phyloP scores from a whole-genome alignment of 1,140 invertebrate genomes.

The Ladona fulva region DNA sequence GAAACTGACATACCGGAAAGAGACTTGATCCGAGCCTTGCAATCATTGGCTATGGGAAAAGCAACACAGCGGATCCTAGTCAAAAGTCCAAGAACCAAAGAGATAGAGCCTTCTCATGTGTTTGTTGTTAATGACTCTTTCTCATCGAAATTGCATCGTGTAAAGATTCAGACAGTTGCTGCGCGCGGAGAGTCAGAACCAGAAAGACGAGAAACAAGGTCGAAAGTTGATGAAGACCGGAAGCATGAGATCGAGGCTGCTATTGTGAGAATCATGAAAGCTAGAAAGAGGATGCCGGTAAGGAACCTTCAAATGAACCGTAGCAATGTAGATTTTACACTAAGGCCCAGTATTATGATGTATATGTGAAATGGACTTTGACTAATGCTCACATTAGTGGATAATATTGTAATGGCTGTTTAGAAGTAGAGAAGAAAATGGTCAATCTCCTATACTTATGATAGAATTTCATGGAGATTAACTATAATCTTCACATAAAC shows the following conservation, averaged over 20 bases:
- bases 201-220: conserved; percentile 93
- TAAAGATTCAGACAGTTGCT: conserved; percentile 89
- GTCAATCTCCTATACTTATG: no score
- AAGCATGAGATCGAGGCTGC: conserved; percentile 99
- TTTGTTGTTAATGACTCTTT: conserved; percentile 98
- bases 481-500: no score
- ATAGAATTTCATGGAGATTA: no score
- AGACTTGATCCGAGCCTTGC: conserved; percentile 88
- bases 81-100: conserved; percentile 91
- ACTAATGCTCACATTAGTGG: no score
- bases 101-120: conserved; percentile 86
- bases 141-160: conserved; percentile 91
- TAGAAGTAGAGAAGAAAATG: no score
- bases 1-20: conserved; percentile 98
- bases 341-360: no score
- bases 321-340: no score
- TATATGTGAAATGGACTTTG: no score
- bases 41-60: conserved; percentile 97
- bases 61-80: conserved; percentile 90
- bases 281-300: conserved; percentile 85
- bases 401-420: no score
- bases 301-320: no score
- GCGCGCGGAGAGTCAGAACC: conserved; percentile 98
- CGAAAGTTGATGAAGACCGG: conserved; percentile 97
- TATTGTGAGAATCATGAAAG: conserved; percentile 99